These are phyloP conservation scores for Mastigias papua DNA, from an alignment of 30 jellyfish, hydroid and myxozoan species.

Conservation along the genomic window DNA sequence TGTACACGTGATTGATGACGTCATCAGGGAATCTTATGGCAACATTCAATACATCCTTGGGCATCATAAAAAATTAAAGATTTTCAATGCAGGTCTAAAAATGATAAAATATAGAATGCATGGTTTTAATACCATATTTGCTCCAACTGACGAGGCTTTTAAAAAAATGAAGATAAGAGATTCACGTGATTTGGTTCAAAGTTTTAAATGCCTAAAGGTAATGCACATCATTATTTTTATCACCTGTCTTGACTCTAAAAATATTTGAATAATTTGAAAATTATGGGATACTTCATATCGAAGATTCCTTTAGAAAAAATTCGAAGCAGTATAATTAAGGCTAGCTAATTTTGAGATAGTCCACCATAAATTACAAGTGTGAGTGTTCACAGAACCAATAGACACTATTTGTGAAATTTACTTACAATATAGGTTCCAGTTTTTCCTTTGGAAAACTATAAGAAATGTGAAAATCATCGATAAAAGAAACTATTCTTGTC, in stretches of 20 bases:
- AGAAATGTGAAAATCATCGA: not conserved
- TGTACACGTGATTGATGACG: constrained; percentile 33
- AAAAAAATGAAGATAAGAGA: not conserved
- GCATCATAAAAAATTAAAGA: not conserved
- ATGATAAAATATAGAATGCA: not conserved
- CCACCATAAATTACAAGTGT: too few species aligned
- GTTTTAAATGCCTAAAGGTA: constrained; percentile 44
- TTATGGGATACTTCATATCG: too few species aligned
- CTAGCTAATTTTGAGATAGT: too few species aligned
- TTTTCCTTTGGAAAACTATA: not conserved
- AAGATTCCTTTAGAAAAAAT: too few species aligned
- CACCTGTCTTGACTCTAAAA: too few species aligned
- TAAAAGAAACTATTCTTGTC: too few species aligned
- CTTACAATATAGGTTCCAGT: not conserved
- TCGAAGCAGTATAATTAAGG: too few species aligned
- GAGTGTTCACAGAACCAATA: too few species aligned
- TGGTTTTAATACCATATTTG: constrained; percentile 48
- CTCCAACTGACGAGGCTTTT: constrained; percentile 60
- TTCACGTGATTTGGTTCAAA: not conserved
- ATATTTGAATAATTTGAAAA: too few species aligned
- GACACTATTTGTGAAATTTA: not conserved
- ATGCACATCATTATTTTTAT: too few species aligned
- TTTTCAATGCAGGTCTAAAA: constrained; percentile 26
- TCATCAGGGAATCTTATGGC: constrained; percentile 2
- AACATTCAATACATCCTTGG: not conserved